A percentile compares a stretch with the other conserved stretches of the same genome.
Conservation (phyloP, 37 sponge, comb jelly and placozoan species). For the Dysidea cf. avara region DNA sequence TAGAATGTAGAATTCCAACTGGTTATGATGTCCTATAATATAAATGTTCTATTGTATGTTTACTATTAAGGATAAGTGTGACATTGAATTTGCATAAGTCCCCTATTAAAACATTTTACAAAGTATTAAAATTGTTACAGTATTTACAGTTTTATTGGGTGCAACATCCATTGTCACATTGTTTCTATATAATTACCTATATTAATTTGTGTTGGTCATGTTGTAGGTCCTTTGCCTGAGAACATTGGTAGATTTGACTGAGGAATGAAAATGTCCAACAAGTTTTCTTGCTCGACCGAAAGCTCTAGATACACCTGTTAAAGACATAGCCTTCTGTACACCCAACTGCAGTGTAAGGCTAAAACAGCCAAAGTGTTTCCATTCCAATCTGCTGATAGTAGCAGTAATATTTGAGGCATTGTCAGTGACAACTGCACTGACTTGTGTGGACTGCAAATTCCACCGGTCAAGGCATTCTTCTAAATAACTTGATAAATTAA, state of each 20-base stretch:
- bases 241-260: conserved; percentile 11
- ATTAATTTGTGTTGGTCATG: background rate
- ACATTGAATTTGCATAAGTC: too few species aligned
- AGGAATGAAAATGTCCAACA: conserved; percentile 23
- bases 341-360: conserved; percentile 20
- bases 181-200: too few species aligned
- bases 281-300: conserved; percentile 8
- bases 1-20: conserved; percentile 36
- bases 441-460: background rate
- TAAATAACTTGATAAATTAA: conserved; percentile 12
- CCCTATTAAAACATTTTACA: too few species aligned
- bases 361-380: conserved; percentile 29
- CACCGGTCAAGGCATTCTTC: conserved; percentile 3
- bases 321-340: background rate
- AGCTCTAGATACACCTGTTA: conserved; percentile 12
- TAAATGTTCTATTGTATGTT: background rate
- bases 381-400: background rate
- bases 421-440: conserved; percentile 11
- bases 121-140: too few species aligned
- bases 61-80: too few species aligned
- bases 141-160: too few species aligned
- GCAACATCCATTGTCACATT: too few species aligned
- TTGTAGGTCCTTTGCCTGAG: conserved; percentile 10
- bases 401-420: conserved; percentile 19
- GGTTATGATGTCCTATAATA: conserved; percentile 6